A percentile compares a stretch with the other conserved stretches of the same genome.
Conservation (phyloP, 2,113 vertebrate species). For the Okapia johnstoni region DNA sequence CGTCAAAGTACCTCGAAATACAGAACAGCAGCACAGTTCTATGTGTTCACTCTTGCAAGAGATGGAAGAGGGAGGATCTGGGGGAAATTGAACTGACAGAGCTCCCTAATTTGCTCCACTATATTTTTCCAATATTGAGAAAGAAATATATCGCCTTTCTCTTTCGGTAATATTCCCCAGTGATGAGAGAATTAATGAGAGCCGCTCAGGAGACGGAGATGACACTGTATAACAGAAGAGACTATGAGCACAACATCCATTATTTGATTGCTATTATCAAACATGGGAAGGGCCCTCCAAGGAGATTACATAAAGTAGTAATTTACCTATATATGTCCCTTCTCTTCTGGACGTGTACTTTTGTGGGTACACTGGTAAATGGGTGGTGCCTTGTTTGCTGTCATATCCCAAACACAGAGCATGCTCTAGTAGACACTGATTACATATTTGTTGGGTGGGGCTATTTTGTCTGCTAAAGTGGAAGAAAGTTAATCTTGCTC, state of each 20-base stretch:
- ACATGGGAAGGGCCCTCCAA: neutral
- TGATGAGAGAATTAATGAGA: neutral
- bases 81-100: neutral
- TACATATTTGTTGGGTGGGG: neutral
- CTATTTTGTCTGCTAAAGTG: neutral
- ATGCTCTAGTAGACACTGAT: neutral
- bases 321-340: neutral
- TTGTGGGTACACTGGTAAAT: neutral
- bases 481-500: neutral
- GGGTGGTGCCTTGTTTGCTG: neutral
- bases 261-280: neutral
- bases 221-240: neutral
- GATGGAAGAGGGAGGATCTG: neutral
- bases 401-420: neutral
- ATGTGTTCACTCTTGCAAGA: neutral
- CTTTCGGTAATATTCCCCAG: neutral
- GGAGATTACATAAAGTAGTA: neutral
- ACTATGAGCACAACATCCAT: neutral
- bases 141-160: neutral
- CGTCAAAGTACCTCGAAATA: neutral
- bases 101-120: neutral
- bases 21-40: neutral
- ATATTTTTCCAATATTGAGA: neutral
- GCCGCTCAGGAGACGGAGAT: neutral
- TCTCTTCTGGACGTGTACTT: neutral